Base-by-base conservation (phyloP, 2,888 invertebrate species). In the Drosophila rellima region DNA sequence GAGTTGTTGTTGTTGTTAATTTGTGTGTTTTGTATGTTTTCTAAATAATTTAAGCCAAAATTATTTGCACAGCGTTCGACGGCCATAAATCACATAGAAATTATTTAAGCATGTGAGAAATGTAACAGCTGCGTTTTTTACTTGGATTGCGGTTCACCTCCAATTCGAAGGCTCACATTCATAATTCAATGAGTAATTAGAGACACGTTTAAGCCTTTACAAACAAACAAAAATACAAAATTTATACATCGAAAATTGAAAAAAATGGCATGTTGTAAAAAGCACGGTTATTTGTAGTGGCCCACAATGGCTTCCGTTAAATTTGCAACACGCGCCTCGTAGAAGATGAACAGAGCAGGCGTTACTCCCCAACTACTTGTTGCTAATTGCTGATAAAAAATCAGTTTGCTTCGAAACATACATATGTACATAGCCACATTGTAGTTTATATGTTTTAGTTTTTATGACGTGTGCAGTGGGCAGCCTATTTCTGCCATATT, bases 351-450 rank as follows among this genome's bases (percentile, higher is more conserved):
- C 18, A 26, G 11, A 29, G 6, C 18, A 18, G 29, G 15, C 10
- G 37, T 44, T 48, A 57, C 39, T 48, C 35, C 31, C 47, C 35
- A 56, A 60, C 35, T 64, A 45, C 52, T 63, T 80, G 77, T 79
- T 80, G 65, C 77, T 63, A 69, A 70, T 66, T 70, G 61, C 72
- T 77, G 78, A 80, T 77, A 78, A 70, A 54, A 63, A 71, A 66
- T 55, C 56, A 39, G 59, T 66, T 69, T 56, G 37, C 52, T 57
- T 35, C 31, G 23, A 40, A 42, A 33, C 10, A 18, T 23, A 26
- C 31, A 61, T 20, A 39, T 18, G n/a, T 10, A 10, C 20, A 39
- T 31, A 29, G 4, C 3, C n/a, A 29, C 10, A 45, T 29, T 11
- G 35, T 37, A 17, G 17, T 33, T 54, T 26, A 37, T 31, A 20